Percentiles rank a stretch among this genome's conserved stretches.
Conservation (phyloP, 37 sponge, comb jelly and placozoan genomes). For the Amphimedon queenslandica region DNA sequence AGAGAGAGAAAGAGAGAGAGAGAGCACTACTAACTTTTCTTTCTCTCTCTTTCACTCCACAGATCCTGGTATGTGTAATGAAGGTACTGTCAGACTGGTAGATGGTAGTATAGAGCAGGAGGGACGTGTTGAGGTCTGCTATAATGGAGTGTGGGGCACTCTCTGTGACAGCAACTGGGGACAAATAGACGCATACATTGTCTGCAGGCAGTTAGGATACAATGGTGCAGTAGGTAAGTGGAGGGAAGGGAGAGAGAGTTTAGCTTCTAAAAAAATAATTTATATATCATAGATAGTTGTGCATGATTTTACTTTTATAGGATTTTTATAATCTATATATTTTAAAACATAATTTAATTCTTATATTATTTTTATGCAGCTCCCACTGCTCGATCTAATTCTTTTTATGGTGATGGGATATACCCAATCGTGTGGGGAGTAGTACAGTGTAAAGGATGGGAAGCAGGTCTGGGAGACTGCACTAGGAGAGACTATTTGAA, state of each 20-base stretch:
- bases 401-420: neutral
- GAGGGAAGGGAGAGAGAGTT: neutral
- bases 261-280: too few relatives aligned
- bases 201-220: neutral
- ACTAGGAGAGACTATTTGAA: neutral
- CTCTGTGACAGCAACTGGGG: neutral
- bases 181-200: neutral
- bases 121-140: constrained; percentile 3
- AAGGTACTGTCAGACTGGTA: neutral
- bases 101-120: neutral
- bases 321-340: too few relatives aligned
- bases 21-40: too few relatives aligned
- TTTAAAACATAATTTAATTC: too few relatives aligned
- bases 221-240: constrained; percentile 1
- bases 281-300: too few relatives aligned
- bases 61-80: neutral
- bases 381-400: neutral
- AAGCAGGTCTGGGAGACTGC: neutral
- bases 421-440: neutral
- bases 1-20: too few relatives aligned
- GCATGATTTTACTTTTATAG: too few relatives aligned
- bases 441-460: neutral
- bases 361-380: too few relatives aligned
- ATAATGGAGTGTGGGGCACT: constrained; percentile 4
- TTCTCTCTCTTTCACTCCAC: neutral